Evolutionary conservation across 1,140 invertebrate species (phyloP), one percentile per base, ranked within the genome.

Genomic region (Lasaia peninsularis): DNA sequence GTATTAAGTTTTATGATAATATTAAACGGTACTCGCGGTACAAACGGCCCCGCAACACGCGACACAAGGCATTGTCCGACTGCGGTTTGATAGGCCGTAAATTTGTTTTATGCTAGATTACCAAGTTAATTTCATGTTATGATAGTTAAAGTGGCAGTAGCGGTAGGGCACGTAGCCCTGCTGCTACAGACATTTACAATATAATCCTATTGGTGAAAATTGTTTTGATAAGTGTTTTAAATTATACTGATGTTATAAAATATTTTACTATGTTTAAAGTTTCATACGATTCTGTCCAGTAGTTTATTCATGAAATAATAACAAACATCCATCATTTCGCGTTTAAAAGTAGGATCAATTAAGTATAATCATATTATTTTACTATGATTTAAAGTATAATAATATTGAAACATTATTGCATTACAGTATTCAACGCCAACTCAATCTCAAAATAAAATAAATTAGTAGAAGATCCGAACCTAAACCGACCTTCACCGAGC

Each of bases 81-180:
- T 24, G 49, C 24, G 51, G 35, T 53, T 49, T 59, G 58, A 59
- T 59, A 59, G 58, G 10, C 58, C 58, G 44, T 59, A 59, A 59
- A 59, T 59, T 53, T 53, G 37, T 53, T 59, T 59, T 53, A 59
- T 59, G 58, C 24, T 48, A 59, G 58, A 48, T 59, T 54, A 59
- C 52, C 58, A 53, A 59, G 58, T 59, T 59, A 59, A 59, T 59
- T 59, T 59, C 58, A 31, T 53, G 58, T 59, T 59, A 59, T 52
- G 58, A 59, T 51, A 34, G 57, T 16, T 40, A 40, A 40, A 40
- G 16, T 40, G 16, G 37, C 16, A 40, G 16, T 18, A 18, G 9
- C 16, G 2, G 37, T 9, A 40, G 37, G 16, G 37, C 10, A 40
- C 37, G 10, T 16, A 16, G 10, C 18, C 18, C 16, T 10, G 11